Percentiles rank a stretch among this genome's conserved stretches.
Evolutionary conservation across 2,797 vertebrate genomes (phyloP).

Genomic region (Poeciliopsis paucimaculata): DNA sequence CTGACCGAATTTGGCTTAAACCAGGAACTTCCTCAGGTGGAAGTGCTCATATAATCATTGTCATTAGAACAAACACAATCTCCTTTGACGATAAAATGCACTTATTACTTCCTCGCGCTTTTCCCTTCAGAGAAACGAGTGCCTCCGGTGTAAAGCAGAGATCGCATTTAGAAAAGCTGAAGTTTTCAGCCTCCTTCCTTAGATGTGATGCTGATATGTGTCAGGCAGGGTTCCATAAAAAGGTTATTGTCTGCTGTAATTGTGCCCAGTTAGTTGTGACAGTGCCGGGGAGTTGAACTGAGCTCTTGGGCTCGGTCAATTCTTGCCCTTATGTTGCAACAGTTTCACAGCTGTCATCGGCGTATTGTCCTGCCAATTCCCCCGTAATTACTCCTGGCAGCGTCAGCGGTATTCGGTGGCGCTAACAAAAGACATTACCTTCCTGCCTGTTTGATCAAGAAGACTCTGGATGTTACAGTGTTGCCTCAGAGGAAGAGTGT

Average conservation of each 20-base stretch:
- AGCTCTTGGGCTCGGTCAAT: slow-evolving; percentile 29
- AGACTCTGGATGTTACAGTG: slow-evolving; percentile 30
- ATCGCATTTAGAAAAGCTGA: neutral
- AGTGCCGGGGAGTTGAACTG: slow-evolving; percentile 54
- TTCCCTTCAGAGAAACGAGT: slow-evolving; percentile 22
- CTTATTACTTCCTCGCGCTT: neutral
- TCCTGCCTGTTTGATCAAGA: slow-evolving; percentile 59
- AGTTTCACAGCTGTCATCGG: slow-evolving; percentile 74
- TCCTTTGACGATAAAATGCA: neutral
- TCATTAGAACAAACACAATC: neutral
- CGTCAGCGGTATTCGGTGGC: slow-evolving; percentile 61
- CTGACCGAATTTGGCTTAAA: neutral
- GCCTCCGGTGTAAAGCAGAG: slow-evolving; percentile 8
- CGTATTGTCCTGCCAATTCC: slow-evolving; percentile 81
- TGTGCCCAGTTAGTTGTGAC: slow-evolving; percentile 69
- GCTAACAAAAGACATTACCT: slow-evolving; percentile 71
- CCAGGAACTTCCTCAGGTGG: neutral
- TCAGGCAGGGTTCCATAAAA: slow-evolving; percentile 62
- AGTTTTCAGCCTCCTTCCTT: slow-evolving; percentile 22
- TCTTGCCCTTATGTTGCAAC: slow-evolving; percentile 52
- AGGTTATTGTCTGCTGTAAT: slow-evolving; percentile 74
- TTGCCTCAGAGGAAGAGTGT: slow-evolving; percentile 19
- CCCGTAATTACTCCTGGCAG: slow-evolving; percentile 81
- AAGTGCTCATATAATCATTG: neutral
- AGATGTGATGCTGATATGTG: slow-evolving; percentile 65